A percentile compares a stretch with the other conserved stretches of the same genome.
These are phyloP conservation scores for Marronus borbonicus DNA, from an alignment of 2,888 invertebrate species.

Conservation along the genomic window DNA sequence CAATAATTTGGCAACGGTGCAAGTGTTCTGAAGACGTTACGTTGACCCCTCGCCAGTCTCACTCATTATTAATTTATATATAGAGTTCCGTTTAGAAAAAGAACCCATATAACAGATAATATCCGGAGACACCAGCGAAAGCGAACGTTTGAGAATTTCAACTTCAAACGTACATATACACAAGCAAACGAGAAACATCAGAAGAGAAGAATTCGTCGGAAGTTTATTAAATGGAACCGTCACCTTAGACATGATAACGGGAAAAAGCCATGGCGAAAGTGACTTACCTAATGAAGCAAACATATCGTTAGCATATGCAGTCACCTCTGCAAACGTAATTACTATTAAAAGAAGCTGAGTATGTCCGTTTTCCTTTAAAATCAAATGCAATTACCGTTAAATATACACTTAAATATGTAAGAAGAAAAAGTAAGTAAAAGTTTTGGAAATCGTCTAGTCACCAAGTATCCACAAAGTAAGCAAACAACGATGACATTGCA, in stretches of 20 bases:
- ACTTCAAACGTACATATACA: neutral
- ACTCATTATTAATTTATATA: constrained; percentile 46
- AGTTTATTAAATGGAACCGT: neutral
- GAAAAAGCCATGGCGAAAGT: constrained; percentile 1
- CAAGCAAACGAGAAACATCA: neutral
- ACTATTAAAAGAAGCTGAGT: neutral
- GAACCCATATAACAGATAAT: constrained; percentile 5
- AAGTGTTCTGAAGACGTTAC: constrained; percentile 42
- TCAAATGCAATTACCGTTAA: neutral
- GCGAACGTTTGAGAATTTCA: neutral
- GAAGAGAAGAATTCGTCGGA: neutral
- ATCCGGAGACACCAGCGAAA: constrained; percentile 18
- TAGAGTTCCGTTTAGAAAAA: constrained; percentile 36
- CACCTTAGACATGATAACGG: neutral
- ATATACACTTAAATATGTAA: too few relatives aligned
- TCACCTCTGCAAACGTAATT: constrained; percentile 7
- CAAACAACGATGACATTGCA: too few relatives aligned
- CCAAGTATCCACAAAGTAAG: too few relatives aligned
- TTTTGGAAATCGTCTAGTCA: too few relatives aligned
- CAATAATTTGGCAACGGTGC: constrained; percentile 47
- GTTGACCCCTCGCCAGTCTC: constrained; percentile 40
- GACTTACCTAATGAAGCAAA: neutral
- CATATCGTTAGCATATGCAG: neutral
- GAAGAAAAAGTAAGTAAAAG: too few relatives aligned
- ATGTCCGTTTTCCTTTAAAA: neutral